phyloP scores from a whole-genome alignment of 2,113 vertebrate genomes.

The Xenus cinereus region DNA sequence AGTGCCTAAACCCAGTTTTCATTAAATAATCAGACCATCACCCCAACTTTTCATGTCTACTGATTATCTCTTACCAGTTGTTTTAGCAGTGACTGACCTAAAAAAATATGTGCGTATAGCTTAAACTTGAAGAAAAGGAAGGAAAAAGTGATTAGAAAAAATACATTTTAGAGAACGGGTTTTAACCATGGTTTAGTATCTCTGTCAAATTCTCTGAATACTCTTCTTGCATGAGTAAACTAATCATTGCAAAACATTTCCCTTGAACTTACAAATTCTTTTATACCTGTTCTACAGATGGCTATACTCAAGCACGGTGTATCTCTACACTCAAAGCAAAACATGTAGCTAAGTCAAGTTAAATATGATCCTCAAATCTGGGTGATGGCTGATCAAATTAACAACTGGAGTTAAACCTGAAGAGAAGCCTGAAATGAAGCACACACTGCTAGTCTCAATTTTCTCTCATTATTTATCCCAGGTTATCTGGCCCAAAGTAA shows the following conservation, averaged over 20 bases:
- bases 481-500: neutral
- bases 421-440: neutral
- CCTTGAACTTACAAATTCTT: neutral
- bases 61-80: conserved; percentile 10
- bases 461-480: neutral
- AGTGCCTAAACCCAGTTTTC: conserved; percentile 1
- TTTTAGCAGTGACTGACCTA: conserved; percentile 5
- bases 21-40: conserved; percentile 43
- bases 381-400: neutral
- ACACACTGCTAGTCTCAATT: neutral
- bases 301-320: neutral
- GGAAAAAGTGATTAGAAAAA: neutral
- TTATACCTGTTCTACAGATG: neutral
- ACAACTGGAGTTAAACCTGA: neutral
- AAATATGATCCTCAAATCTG: neutral
- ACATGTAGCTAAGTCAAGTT: neutral
- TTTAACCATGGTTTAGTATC: conserved; percentile 5
- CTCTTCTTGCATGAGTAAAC: neutral
- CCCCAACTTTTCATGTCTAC: conserved; percentile 4
- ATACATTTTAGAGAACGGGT: neutral
- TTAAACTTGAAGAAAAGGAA: conserved; percentile 7
- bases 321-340: neutral
- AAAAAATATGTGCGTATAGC: neutral
- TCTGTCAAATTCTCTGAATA: neutral
- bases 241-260: neutral